Conservation (phyloP, 2,888 invertebrate genomes). For the Watsonalla binaria region DNA sequence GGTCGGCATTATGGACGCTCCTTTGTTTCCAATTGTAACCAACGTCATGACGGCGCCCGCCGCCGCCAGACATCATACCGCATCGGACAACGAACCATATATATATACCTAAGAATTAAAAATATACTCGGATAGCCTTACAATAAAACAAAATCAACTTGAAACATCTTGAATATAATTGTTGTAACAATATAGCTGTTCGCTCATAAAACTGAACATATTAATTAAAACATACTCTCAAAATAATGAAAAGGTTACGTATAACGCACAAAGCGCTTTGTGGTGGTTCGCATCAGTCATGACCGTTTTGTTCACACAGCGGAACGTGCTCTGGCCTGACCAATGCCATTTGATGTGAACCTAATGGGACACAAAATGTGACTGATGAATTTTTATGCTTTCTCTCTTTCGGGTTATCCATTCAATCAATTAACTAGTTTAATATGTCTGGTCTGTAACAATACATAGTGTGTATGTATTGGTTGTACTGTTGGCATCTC, state of each 20-base stretch:
- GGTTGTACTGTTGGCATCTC: no score
- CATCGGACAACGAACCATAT: no score
- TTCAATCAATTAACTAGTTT: no score
- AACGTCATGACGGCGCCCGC: neutral
- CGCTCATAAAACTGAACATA: neutral
- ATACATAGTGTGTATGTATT: no score
- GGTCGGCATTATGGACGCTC: constrained; percentile 45
- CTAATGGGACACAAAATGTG: constrained; percentile 3
- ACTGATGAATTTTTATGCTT: neutral
- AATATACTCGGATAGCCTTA: no score
- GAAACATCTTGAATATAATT: neutral
- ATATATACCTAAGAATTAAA: no score
- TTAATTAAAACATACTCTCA: neutral
- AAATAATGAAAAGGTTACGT: constrained; percentile 13
- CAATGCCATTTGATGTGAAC: constrained; percentile 36
- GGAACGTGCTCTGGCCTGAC: constrained; percentile 37
- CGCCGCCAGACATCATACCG: no score
- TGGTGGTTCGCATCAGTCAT: constrained; percentile 33
- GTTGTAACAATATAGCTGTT: neutral
- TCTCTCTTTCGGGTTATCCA: neutral
- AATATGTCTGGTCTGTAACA: no score
- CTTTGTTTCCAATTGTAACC: constrained; percentile 42
- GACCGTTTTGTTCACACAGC: constrained; percentile 44
- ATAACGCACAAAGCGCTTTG: constrained; percentile 29
- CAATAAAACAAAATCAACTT: no score